Conservation (phyloP, 2,888 invertebrate species). For the Drosophila basisetae region DNA sequence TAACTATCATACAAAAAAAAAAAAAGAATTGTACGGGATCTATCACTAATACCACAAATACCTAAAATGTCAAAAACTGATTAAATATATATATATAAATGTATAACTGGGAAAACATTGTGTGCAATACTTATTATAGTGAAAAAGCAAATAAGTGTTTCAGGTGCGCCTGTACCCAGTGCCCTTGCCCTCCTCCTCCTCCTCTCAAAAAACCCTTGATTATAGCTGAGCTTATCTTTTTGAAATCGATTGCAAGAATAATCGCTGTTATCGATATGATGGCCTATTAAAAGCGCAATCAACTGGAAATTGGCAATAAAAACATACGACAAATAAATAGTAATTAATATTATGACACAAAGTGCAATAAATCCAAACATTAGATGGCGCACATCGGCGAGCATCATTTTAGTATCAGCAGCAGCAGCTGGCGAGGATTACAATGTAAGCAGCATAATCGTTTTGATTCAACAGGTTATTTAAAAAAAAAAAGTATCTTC, state of each 20-base stretch:
- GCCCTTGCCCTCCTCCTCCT: background rate
- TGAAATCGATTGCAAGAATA: slow-evolving; percentile 21
- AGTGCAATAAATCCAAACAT: background rate
- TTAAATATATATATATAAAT: slow-evolving; percentile 37
- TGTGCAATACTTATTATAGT: slow-evolving; percentile 11
- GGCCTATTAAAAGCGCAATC: background rate
- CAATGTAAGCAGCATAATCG: slow-evolving; percentile 48
- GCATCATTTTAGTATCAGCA: slow-evolving; percentile 87
- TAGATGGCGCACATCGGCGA: slow-evolving; percentile 88
- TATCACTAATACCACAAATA: slow-evolving; percentile 23
- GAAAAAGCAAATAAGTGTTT: slow-evolving; percentile 7
- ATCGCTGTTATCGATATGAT: slow-evolving; percentile 39
- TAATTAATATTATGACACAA: background rate
- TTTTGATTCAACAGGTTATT: background rate
- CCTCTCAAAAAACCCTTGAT: background rate
- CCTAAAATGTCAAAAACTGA: slow-evolving; percentile 26
- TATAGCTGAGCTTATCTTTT: slow-evolving; percentile 19
- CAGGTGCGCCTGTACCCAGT: slow-evolving; percentile 6
- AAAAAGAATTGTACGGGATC: slow-evolving; percentile 8
- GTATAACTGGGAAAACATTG: slow-evolving; percentile 16
- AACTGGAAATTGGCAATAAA: slow-evolving; percentile 12
- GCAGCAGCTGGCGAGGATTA: slow-evolving; percentile 46
- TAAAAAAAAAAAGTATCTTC: background rate
- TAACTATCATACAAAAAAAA: slow-evolving; percentile 14
- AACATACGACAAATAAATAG: background rate